These are phyloP conservation scores for Tetragonula clypearis DNA, from an alignment of 1,140 invertebrate genomes.

Conservation along the genomic window DNA sequence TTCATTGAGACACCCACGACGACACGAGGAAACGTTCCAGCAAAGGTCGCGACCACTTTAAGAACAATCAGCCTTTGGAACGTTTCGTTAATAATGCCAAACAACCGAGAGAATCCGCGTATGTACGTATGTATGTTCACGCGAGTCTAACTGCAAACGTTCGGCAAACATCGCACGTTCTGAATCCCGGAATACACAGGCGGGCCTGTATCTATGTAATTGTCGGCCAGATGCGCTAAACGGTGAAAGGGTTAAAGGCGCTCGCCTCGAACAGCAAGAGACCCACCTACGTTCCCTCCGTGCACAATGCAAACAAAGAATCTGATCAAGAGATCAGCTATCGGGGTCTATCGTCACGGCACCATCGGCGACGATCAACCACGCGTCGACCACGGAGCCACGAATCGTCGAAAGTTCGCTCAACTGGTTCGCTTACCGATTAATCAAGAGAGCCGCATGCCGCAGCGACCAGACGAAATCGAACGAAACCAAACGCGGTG, in stretches of 20 bases:
- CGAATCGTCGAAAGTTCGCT: neutral
- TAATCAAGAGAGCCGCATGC: conserved; percentile 33
- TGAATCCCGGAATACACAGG: neutral
- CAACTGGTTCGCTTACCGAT: conserved; percentile 38
- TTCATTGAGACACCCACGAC: neutral
- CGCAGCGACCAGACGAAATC: conserved; percentile 9
- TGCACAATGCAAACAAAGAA: neutral
- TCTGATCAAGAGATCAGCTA: neutral
- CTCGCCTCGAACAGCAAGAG: neutral
- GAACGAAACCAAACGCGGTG: neutral
- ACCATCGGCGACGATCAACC: conserved; percentile 24
- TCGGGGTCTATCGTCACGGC: conserved; percentile 6
- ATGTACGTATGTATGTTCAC: neutral
- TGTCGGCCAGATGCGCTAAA: neutral
- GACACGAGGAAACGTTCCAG: neutral
- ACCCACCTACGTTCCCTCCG: neutral
- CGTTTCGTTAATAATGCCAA: neutral
- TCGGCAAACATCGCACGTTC: neutral
- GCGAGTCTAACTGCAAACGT: neutral
- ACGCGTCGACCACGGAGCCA: neutral
- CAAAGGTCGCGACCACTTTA: neutral
- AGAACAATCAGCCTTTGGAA: neutral
- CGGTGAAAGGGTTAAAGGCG: conserved; percentile 17
- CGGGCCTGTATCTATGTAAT: neutral
- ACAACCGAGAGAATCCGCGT: neutral